Evolutionary conservation across 2,113 vertebrate genomes (phyloP).

Genomic region (Mastomys coucha): DNA sequence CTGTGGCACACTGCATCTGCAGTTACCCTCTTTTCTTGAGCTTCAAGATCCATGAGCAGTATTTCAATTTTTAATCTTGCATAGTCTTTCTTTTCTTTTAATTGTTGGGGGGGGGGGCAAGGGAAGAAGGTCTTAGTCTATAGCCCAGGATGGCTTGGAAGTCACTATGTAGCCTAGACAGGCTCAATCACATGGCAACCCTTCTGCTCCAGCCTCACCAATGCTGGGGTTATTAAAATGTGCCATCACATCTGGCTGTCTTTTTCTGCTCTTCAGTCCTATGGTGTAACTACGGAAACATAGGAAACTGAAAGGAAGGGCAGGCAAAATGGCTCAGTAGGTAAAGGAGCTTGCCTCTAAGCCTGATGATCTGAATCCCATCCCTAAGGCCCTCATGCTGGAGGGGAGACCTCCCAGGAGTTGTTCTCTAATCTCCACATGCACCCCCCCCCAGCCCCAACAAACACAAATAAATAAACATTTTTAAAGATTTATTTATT

Average conservation of each 20-base stretch:
- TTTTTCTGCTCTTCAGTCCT: slow-evolving; percentile 38
- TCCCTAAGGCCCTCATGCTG: background rate
- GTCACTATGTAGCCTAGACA: background rate
- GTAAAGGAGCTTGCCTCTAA: background rate
- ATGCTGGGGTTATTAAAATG: background rate
- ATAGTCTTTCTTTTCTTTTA: background rate
- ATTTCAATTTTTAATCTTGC: background rate
- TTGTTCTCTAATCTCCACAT: too few species aligned
- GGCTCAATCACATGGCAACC: background rate
- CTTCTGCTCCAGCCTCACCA: background rate
- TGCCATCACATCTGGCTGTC: too few species aligned
- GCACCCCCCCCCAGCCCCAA: too few species aligned
- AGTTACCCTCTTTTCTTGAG: background rate
- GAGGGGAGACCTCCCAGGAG: background rate
- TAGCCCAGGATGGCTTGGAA: background rate
- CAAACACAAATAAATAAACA: background rate
- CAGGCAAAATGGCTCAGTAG: background rate
- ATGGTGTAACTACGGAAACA: slow-evolving; percentile 4
- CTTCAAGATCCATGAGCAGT: background rate
- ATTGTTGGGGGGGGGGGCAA: too few species aligned
- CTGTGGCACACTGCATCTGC: background rate
- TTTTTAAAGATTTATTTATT: slow-evolving; percentile 11
- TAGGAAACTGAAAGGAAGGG: slow-evolving; percentile 4
- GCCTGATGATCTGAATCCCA: background rate
- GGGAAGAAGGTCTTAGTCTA: background rate